Conservation (phyloP, 2,888 invertebrate species). For the Chironomus riparius region DNA sequence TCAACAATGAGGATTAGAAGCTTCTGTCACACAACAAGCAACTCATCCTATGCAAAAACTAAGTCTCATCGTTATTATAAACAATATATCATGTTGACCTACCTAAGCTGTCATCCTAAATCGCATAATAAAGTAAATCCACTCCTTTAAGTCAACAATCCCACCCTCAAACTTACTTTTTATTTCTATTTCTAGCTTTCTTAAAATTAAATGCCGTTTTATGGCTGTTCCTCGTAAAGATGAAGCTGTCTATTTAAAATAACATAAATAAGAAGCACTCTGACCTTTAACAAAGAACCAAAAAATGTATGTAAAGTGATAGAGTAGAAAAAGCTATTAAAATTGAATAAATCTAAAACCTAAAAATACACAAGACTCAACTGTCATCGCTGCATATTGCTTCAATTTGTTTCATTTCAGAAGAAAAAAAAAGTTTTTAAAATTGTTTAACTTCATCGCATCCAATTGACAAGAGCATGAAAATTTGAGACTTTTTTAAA, state of each 20-base stretch:
- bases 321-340: not conserved
- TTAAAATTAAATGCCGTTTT: too few species aligned
- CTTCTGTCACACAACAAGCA: too few species aligned
- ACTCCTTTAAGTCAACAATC: not conserved
- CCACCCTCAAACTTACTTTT: not conserved
- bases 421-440: not conserved
- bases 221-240: too few species aligned
- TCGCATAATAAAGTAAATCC: too few species aligned
- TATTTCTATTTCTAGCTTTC: not conserved
- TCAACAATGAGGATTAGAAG: too few species aligned
- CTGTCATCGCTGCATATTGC: not conserved
- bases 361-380: not conserved
- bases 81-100: not conserved
- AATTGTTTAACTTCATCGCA: not conserved
- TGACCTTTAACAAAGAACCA: not conserved
- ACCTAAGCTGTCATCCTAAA: not conserved
- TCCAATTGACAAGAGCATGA: not conserved
- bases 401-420: not conserved
- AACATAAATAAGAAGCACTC: not conserved
- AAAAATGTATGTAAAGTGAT: not conserved
- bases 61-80: not conserved
- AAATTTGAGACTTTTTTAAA: not conserved
- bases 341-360: not conserved
- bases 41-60: too few species aligned
- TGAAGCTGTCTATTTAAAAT: not conserved